phyloP scores from a whole-genome alignment of 2,888 invertebrate species.

The Hipparchia sbordonii region DNA sequence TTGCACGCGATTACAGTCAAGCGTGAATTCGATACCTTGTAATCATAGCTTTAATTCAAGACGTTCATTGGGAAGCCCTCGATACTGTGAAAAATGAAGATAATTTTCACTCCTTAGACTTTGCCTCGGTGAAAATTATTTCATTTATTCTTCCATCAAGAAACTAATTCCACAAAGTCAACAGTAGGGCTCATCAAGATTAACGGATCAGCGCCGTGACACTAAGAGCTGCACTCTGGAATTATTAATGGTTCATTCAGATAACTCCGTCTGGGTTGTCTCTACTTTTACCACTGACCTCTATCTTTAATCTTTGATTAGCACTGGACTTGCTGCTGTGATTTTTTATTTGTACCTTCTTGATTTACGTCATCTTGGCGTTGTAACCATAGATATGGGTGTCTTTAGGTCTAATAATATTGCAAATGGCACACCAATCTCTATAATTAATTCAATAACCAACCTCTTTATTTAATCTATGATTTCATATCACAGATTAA shows the following conservation, averaged over 20 bases:
- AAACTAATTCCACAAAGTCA: conserved; percentile 50
- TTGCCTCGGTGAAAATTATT: conserved; percentile 23
- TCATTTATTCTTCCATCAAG: conserved; percentile 33
- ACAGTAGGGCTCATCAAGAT: conserved; percentile 58
- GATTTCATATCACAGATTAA: no score
- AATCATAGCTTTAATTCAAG: neutral
- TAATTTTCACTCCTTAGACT: neutral
- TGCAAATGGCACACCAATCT: no score
- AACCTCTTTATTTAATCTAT: no score
- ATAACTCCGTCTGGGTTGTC: conserved; percentile 46
- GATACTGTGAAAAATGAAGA: neutral
- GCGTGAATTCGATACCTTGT: neutral
- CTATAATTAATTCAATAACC: no score
- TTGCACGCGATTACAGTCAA: neutral
- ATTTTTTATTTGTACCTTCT: no score
- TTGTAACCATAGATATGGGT: no score
- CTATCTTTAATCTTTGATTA: neutral
- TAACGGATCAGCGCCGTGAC: conserved; percentile 54
- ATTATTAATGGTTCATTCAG: conserved; percentile 56
- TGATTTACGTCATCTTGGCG: no score
- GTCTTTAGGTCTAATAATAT: no score
- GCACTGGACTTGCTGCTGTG: no score
- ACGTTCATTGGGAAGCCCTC: neutral
- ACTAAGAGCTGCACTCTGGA: conserved; percentile 46
- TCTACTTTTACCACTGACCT: conserved; percentile 31